Evolutionary conservation across 2,113 vertebrate species (phyloP).

Genomic region (Blennius ocellaris): DNA sequence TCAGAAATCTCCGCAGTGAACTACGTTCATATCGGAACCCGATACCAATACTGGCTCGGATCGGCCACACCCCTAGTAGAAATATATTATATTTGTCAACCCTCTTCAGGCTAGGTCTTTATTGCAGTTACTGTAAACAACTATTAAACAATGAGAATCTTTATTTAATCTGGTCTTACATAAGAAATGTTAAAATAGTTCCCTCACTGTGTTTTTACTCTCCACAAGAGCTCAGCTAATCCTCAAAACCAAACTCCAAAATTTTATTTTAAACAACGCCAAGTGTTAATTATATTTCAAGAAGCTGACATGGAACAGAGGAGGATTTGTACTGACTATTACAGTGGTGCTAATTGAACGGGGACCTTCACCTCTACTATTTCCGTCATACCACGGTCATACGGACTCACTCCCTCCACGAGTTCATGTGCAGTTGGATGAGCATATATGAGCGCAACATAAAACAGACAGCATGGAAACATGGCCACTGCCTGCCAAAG

Average conservation of each 20-base stretch:
- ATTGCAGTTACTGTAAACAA: too few relatives aligned
- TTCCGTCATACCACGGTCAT: conserved; percentile 9
- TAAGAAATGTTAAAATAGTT: background rate
- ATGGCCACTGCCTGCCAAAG: background rate
- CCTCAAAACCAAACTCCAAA: conserved; percentile 9
- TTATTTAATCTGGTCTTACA: too few relatives aligned
- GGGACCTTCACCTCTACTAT: conserved; percentile 11
- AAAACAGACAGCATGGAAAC: conserved; percentile 16
- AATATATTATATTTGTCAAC: too few relatives aligned
- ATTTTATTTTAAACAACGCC: background rate
- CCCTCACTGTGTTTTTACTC: background rate
- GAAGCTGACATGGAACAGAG: background rate
- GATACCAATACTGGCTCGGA: too few relatives aligned
- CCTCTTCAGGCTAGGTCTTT: too few relatives aligned
- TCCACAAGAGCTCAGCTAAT: background rate
- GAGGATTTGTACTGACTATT: background rate
- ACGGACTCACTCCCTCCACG: conserved; percentile 27
- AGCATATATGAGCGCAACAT: background rate
- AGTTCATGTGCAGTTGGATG: background rate
- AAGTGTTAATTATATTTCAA: conserved; percentile 1
- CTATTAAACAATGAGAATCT: too few relatives aligned
- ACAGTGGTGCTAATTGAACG: background rate
- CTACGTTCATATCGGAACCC: too few relatives aligned
- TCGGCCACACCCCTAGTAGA: too few relatives aligned
- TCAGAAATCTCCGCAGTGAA: too few relatives aligned